A percentile compares a stretch with the other conserved stretches of the same genome.
Conservation (phyloP, 2,888 invertebrate species). For the Pachliopta kotzebuea region DNA sequence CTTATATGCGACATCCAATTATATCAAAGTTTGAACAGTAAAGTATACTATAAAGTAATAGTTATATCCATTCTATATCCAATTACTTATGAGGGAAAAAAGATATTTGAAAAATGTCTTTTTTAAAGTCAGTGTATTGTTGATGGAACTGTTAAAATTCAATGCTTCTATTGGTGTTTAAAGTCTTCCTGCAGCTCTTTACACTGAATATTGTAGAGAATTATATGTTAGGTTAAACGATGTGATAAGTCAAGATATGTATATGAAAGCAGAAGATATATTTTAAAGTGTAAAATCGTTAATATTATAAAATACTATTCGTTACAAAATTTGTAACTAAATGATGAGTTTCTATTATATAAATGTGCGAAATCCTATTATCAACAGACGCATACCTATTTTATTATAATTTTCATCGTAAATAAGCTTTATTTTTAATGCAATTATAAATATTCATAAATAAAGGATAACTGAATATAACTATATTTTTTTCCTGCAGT, state of each 20-base stretch:
- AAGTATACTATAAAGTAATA: too few species aligned
- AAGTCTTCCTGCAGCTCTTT: constrained; percentile 81
- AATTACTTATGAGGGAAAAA: too few species aligned
- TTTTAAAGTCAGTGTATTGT: background rate
- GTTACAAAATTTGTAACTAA: constrained; percentile 21
- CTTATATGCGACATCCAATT: too few species aligned
- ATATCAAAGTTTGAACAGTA: too few species aligned
- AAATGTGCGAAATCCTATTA: constrained; percentile 20
- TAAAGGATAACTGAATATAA: background rate
- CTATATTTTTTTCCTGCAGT: background rate
- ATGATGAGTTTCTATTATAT: constrained; percentile 11
- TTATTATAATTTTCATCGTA: constrained; percentile 5
- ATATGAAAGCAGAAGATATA: constrained; percentile 41
- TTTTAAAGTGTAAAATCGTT: constrained; percentile 39
- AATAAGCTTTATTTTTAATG: too few species aligned
- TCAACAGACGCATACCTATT: constrained; percentile 14
- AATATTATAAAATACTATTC: constrained; percentile 27
- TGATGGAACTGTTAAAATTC: constrained; percentile 30
- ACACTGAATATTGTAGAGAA: constrained; percentile 77
- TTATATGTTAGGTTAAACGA: constrained; percentile 72
- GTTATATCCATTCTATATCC: too few species aligned
- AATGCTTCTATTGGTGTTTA: constrained; percentile 56
- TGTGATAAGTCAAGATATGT: constrained; percentile 71
- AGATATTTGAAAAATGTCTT: too few species aligned
- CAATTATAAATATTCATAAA: too few species aligned